A percentile compares a stretch with the other conserved stretches of the same genome.
Conservation (phyloP, 2,888 invertebrate species). For the Creontiades dilutus region DNA sequence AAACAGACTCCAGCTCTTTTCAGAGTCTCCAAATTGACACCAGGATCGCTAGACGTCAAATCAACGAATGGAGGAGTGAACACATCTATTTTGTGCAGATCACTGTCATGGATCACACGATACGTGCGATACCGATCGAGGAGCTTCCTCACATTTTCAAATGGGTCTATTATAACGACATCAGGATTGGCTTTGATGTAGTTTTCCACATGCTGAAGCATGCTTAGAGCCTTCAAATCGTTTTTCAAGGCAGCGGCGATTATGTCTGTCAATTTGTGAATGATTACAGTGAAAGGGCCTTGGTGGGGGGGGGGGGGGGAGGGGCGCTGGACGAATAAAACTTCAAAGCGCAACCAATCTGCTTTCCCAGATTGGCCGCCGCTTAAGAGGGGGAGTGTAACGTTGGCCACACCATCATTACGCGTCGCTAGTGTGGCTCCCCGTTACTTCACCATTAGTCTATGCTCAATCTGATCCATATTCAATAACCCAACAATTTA, state of each 20-base stretch:
- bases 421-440: too few species aligned
- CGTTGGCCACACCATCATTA: too few species aligned
- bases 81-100: conserved; percentile 81
- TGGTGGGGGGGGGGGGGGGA: too few species aligned
- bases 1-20: conserved; percentile 85
- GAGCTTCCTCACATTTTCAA: conserved; percentile 87
- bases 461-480: too few species aligned
- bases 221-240: conserved; percentile 82
- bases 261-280: conserved; percentile 92
- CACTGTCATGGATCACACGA: conserved; percentile 79
- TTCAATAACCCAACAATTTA: too few species aligned
- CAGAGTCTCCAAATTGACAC: conserved; percentile 84
- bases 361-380: too few species aligned
- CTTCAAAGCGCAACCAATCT: too few species aligned
- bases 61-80: conserved; percentile 92
- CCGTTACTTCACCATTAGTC: too few species aligned
- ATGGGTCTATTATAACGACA: conserved; percentile 89
- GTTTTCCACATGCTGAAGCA: conserved; percentile 84
- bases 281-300: conserved; percentile 88
- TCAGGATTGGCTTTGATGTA: conserved; percentile 87
- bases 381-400: too few species aligned
- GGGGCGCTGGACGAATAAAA: too few species aligned
- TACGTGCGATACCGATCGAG: conserved; percentile 86
- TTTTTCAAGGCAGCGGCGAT: conserved; percentile 87
- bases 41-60: conserved; percentile 83